Percentiles rank a stretch among this genome's conserved stretches.
Conservation (phyloP, 2,888 invertebrate genomes). For the Ypsolopha scabrella region DNA sequence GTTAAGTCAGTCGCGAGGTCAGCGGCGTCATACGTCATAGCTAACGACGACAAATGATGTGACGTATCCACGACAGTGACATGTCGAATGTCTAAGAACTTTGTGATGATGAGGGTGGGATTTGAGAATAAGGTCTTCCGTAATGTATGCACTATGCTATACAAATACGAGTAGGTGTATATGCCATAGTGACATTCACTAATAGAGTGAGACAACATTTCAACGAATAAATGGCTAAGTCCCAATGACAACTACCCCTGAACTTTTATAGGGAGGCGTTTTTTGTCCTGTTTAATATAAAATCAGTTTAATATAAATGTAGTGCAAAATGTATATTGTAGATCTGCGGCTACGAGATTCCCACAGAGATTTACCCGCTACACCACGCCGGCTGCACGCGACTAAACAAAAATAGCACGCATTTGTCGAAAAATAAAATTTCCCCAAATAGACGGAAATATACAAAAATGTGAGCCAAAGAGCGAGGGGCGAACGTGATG, state of each 20-base stretch:
- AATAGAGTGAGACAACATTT: too few relatives aligned
- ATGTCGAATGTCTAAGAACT: neutral
- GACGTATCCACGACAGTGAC: constrained; percentile 17
- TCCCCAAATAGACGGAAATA: constrained; percentile 69
- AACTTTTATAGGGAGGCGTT: too few relatives aligned
- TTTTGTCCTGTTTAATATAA: too few relatives aligned
- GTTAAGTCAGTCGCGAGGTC: constrained; percentile 53
- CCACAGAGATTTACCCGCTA: constrained; percentile 65
- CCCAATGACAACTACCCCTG: too few relatives aligned
- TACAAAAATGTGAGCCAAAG: constrained; percentile 65
- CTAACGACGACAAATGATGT: constrained; percentile 69
- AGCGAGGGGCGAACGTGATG: constrained; percentile 66
- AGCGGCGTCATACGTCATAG: constrained; percentile 62
- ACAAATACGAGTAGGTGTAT: too few relatives aligned
- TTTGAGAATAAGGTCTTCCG: too few relatives aligned
- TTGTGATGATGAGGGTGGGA: neutral
- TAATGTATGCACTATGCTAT: too few relatives aligned
- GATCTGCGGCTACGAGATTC: constrained; percentile 42
- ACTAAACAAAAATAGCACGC: constrained; percentile 59
- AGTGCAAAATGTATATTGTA: neutral
- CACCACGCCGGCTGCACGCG: constrained; percentile 61
- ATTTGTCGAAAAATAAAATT: constrained; percentile 69
- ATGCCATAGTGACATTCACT: too few relatives aligned
- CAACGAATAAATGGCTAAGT: too few relatives aligned
- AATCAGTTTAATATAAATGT: too few relatives aligned